Conservation (phyloP, 2,113 vertebrate species). For the Alethe diademata region DNA sequence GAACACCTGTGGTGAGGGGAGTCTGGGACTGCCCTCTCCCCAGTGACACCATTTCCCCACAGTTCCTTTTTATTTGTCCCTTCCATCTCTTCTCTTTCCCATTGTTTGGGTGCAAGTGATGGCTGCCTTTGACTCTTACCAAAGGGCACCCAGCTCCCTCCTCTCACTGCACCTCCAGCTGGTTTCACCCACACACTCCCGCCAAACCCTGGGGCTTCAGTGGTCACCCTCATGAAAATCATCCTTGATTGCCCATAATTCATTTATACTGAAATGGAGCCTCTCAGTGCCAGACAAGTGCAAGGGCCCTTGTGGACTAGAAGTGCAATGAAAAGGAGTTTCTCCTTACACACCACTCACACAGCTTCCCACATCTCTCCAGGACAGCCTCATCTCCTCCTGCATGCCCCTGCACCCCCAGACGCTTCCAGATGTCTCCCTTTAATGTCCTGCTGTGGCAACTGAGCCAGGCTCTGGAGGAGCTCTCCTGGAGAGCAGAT, state of each 20-base stretch:
- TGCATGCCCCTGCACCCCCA: neutral
- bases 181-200: neutral
- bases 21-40: neutral
- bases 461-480: neutral
- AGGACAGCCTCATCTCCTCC: neutral
- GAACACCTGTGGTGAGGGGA: neutral
- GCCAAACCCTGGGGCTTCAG: neutral
- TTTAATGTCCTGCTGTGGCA: neutral
- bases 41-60: neutral
- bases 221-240: neutral
- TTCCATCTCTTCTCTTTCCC: neutral
- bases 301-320: neutral
- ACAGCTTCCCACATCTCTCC: neutral
- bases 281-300: neutral
- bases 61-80: neutral
- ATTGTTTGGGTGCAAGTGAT: rapidly evolving
- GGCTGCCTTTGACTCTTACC: neutral
- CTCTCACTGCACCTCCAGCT: neutral
- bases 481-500: neutral
- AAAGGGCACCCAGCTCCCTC: neutral
- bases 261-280: neutral
- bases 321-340: neutral
- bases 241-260: neutral
- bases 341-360: neutral
- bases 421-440: neutral